Conservation (phyloP, 37 sponge, comb jelly and placozoan species). For the Spongilla lacustris region DNA sequence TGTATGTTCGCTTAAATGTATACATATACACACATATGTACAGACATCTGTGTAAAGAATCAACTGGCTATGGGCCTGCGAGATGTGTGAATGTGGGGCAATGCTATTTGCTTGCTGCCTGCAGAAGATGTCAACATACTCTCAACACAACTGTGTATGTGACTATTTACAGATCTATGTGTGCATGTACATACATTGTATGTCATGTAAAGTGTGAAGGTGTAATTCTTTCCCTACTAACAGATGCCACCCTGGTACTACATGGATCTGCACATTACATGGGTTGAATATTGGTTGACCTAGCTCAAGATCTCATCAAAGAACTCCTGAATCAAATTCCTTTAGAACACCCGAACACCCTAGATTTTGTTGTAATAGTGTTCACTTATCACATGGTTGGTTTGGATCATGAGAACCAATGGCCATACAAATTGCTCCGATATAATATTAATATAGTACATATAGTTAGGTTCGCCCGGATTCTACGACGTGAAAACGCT, state of each 20-base stretch:
- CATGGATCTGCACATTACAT: background rate
- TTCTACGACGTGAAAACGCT: background rate
- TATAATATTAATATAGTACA: background rate
- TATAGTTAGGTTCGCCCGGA: background rate
- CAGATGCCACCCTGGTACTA: background rate
- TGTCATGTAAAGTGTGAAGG: constrained; percentile 1
- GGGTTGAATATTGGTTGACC: background rate
- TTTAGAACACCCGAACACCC: background rate
- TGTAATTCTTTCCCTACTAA: background rate
- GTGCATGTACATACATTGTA: background rate
- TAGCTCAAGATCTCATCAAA: constrained; percentile 1
- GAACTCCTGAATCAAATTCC: background rate
- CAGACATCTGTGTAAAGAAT: too few species aligned
- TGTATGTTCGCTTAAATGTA: too few species aligned
- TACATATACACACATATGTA: too few species aligned
- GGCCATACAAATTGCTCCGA: background rate
- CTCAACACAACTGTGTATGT: too few species aligned
- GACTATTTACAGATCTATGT: too few species aligned
- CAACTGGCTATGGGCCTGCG: too few species aligned
- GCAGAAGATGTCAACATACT: too few species aligned
- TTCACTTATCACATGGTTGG: background rate
- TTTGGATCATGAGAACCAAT: background rate
- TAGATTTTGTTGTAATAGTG: background rate
- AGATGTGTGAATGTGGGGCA: too few species aligned
- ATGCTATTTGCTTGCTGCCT: too few species aligned